A percentile compares a stretch with the other conserved stretches of the same genome.
phyloP scores from a whole-genome alignment of 1,140 invertebrate genomes.

The Andrena cerasifolii region DNA sequence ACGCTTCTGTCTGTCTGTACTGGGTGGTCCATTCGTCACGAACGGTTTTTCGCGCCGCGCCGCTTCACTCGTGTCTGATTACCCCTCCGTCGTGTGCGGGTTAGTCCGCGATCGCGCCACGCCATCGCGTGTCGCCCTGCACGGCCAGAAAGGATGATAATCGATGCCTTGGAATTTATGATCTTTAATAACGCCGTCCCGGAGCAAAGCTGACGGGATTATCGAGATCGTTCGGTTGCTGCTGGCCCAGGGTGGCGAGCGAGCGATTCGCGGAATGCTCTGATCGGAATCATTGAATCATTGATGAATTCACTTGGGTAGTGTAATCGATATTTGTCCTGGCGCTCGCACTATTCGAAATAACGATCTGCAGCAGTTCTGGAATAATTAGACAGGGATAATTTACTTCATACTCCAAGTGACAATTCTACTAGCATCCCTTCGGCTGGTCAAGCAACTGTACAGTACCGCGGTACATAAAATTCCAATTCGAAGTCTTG shows the following conservation, averaged over 20 bases:
- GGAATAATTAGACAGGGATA: too few species aligned
- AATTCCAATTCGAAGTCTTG: too few species aligned
- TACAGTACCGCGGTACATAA: too few species aligned
- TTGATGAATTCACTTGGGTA: too few species aligned
- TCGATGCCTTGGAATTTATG: slow-evolving; percentile 31
- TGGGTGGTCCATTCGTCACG: slow-evolving; percentile 10
- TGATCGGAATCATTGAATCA: too few species aligned
- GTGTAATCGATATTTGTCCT: too few species aligned
- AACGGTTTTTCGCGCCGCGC: neutral
- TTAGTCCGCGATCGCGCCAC: neutral
- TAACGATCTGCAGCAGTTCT: too few species aligned
- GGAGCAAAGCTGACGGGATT: neutral
- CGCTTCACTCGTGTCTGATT: neutral
- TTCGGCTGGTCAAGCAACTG: too few species aligned
- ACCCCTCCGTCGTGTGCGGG: neutral
- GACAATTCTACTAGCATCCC: too few species aligned
- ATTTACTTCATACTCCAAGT: too few species aligned
- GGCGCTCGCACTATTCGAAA: too few species aligned
- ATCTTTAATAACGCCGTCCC: slow-evolving; percentile 28
- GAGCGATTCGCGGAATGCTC: neutral
- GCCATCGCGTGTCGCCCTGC: neutral
- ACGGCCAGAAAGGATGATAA: slow-evolving; percentile 1
- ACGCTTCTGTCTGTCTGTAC: neutral
- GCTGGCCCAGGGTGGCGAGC: neutral
- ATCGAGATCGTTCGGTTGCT: slow-evolving; percentile 16